Evolutionary conservation across 2,888 invertebrate species (phyloP).

Genomic region (Tachina grossa): DNA sequence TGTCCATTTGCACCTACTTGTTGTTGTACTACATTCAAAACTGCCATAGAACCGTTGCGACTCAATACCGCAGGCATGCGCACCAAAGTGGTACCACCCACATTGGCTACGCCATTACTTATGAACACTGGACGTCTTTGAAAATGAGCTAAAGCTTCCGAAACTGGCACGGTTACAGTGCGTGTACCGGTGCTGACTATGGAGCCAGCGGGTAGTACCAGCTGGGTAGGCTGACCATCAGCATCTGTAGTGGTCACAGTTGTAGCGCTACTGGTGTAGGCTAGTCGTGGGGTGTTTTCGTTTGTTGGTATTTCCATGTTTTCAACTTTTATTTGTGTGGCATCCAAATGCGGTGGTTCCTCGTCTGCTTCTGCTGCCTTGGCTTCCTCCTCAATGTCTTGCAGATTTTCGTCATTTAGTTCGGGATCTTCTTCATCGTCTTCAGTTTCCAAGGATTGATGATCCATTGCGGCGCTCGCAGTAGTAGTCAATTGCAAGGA

Average conservation of each 20-base stretch:
- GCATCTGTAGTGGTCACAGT: slow-evolving; percentile 69
- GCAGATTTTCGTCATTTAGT: slow-evolving; percentile 79
- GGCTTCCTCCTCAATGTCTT: slow-evolving; percentile 80
- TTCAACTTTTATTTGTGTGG: slow-evolving; percentile 77
- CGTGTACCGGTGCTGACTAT: slow-evolving; percentile 77
- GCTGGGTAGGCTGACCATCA: slow-evolving; percentile 75
- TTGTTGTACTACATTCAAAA: slow-evolving; percentile 79
- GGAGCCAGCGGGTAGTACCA: slow-evolving; percentile 78
- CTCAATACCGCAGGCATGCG: slow-evolving; percentile 79
- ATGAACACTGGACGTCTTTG: slow-evolving; percentile 81
- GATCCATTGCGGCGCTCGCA: slow-evolving; percentile 37
- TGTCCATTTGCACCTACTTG: slow-evolving; percentile 73
- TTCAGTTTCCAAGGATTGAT: slow-evolving; percentile 66
- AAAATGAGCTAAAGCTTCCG: slow-evolving; percentile 77
- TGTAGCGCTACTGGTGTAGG: slow-evolving; percentile 74
- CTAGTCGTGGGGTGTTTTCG: slow-evolving; percentile 73
- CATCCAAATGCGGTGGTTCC: slow-evolving; percentile 73
- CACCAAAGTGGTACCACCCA: slow-evolving; percentile 78
- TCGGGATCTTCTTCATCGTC: slow-evolving; percentile 80
- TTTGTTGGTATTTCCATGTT: slow-evolving; percentile 74
- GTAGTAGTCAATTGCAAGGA: slow-evolving; percentile 54
- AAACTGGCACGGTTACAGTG: slow-evolving; percentile 76
- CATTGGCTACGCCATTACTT: slow-evolving; percentile 77
- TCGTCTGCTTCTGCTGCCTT: slow-evolving; percentile 79
- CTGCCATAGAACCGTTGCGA: slow-evolving; percentile 78